These are phyloP conservation scores for Chlorodrepanis virens DNA, from an alignment of 2,113 vertebrate genomes.

Conservation along the genomic window DNA sequence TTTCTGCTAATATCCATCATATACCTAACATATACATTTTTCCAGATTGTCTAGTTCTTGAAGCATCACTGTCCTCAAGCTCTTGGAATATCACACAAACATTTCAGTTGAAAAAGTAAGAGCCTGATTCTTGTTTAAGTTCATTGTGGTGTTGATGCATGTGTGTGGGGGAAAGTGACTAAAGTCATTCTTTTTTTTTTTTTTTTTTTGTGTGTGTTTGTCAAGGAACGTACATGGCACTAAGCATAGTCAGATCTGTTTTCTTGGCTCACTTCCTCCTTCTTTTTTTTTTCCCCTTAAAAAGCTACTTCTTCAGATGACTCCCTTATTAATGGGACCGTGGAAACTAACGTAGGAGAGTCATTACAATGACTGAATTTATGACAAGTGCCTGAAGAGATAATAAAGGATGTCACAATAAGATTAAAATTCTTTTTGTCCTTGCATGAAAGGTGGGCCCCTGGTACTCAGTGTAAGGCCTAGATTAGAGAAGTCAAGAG, in stretches of 20 bases:
- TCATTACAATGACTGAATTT: constrained; percentile 25
- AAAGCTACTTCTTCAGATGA: not conserved
- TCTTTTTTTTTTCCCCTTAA: not conserved
- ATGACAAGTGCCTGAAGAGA: not conserved
- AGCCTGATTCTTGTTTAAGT: not conserved
- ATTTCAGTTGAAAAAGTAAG: constrained; percentile 76
- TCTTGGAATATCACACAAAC: constrained; percentile 70
- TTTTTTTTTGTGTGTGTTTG: not conserved
- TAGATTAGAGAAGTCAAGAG: not conserved
- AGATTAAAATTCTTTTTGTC: constrained; percentile 3
- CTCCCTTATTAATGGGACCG: not conserved
- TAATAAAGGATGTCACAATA: constrained; percentile 13
- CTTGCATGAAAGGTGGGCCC: not conserved
- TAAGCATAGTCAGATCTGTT: not conserved
- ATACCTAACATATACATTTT: constrained; percentile 21
- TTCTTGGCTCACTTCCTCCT: not conserved
- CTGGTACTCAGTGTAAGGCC: not conserved
- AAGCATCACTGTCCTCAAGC: constrained; percentile 50
- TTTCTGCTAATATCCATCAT: not conserved
- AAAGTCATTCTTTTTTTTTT: not conserved
- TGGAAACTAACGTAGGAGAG: not conserved
- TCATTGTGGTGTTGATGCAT: not conserved
- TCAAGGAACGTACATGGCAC: not conserved
- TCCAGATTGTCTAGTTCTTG: constrained; percentile 69
- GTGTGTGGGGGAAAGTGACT: not conserved